Percentiles rank a stretch among this genome's conserved stretches.
Conservation (phyloP, 2,113 vertebrate species). For the Oenanthe oenanthe region DNA sequence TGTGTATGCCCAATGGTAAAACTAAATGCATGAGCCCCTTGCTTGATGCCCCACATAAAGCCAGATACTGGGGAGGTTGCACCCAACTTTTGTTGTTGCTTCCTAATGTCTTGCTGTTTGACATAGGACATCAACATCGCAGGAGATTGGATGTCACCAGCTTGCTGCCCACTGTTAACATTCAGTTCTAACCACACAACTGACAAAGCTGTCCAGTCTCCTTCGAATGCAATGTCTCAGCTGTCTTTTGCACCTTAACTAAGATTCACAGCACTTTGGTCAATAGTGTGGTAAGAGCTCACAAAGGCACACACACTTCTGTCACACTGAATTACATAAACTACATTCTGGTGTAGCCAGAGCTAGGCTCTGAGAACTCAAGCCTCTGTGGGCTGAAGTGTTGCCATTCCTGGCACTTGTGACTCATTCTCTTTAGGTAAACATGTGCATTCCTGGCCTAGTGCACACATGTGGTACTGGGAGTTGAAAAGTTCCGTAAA, state of each 20-base stretch:
- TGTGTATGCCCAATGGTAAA: slow-evolving; percentile 85
- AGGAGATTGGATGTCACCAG: slow-evolving; percentile 77
- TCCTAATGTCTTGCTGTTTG: slow-evolving; percentile 85
- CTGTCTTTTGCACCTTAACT: slow-evolving; percentile 27
- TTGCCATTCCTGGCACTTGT: not conserved
- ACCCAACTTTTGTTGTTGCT: slow-evolving; percentile 85
- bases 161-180: slow-evolving; percentile 39
- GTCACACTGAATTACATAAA: not conserved
- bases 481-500: not conserved
- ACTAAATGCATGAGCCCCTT: slow-evolving; percentile 94
- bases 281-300: slow-evolving; percentile 58
- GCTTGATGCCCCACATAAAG: slow-evolving; percentile 98
- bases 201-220: slow-evolving; percentile 75
- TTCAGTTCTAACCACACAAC: not conserved
- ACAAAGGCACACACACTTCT: not conserved
- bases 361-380: not conserved
- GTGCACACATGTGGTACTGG: not conserved
- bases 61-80: slow-evolving; percentile 98
- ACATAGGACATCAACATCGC: slow-evolving; percentile 41
- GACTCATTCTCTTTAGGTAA: not conserved
- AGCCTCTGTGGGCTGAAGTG: not conserved
- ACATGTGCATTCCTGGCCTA: not conserved
- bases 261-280: not conserved
- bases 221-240: slow-evolving; percentile 62
- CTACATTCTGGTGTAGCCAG: not conserved